Base-by-base conservation (phyloP, 2,888 invertebrate genomes). In the Acleris emargana region DNA sequence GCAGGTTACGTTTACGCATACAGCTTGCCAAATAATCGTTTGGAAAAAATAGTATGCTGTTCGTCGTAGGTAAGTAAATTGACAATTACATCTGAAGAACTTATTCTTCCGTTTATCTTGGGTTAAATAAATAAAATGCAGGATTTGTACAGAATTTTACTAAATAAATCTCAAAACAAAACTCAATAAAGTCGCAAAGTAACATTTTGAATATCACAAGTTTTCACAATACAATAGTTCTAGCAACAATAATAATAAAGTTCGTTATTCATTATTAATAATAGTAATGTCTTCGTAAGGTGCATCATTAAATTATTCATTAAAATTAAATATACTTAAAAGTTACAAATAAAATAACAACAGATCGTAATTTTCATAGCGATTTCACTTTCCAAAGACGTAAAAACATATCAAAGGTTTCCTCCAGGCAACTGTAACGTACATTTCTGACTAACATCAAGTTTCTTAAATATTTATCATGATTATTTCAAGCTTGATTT, bases 151-250 rank as follows among this genome's bases (percentile, higher is more conserved):
- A 61, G 45, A 60, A 43, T 66, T 66, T 60, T 61, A 64, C 75
- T 76, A 76, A 74, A 76, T 76, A 78, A 78, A 74, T 73, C 74
- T 72, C 71, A 71, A 70, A 74, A 68, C 68, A 68, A 64, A 73
- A 69, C 73, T 69, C 74, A 74, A 70, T 72, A 70, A 68, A 71
- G n/a, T 42, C 68, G 76, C 73, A 77, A 78, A 75, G 69, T 66
- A 68, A 66, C 72, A 74, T 75, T 76, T 76, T 75, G 78, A 76
- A 74, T 83, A 83, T 84, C 84, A 85, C 84, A 76, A 81, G 76
- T 71, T 76, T 71, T 77, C 75, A 76, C 76, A 75, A 71, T 73
- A 73, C 68, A 11, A 28, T 50, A 42, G 18, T 32, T 53, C 13
- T 50, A 49, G 42, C 50, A 28, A 60, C 17, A 45, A 45, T 60